Conservation (phyloP, 2,797 vertebrate species). For the Monodelphis domestica region DNA sequence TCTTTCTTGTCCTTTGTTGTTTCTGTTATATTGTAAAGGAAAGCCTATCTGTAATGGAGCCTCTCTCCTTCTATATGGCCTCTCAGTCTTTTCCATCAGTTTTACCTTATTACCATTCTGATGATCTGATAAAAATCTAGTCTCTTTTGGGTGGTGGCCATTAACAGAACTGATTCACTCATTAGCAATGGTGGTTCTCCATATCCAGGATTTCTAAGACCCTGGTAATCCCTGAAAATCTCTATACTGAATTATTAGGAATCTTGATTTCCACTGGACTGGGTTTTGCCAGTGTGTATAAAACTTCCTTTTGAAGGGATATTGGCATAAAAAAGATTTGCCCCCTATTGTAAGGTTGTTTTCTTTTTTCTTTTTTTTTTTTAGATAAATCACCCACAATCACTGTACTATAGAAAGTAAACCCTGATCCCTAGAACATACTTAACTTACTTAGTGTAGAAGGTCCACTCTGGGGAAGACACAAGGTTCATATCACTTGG, state of each 20-base stretch:
- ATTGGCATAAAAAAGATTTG: neutral
- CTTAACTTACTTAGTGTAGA: neutral
- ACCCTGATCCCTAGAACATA: neutral
- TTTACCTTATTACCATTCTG: neutral
- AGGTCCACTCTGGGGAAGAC: neutral
- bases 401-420: conserved; percentile 1
- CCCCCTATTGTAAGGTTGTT: neutral
- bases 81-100: neutral
- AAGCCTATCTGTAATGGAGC: neutral
- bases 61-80: neutral
- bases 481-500: neutral
- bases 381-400: neutral
- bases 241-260: neutral
- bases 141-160: neutral
- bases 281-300: neutral
- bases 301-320: neutral
- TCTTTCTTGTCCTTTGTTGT: neutral
- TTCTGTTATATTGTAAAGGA: neutral
- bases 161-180: neutral
- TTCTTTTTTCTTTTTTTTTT: neutral
- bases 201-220: neutral
- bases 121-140: neutral
- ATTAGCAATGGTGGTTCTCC: neutral
- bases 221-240: neutral
- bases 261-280: neutral